These are phyloP conservation scores for Rhyzopertha dominica DNA, from an alignment of 1,140 invertebrate genomes.

Conservation along the genomic window DNA sequence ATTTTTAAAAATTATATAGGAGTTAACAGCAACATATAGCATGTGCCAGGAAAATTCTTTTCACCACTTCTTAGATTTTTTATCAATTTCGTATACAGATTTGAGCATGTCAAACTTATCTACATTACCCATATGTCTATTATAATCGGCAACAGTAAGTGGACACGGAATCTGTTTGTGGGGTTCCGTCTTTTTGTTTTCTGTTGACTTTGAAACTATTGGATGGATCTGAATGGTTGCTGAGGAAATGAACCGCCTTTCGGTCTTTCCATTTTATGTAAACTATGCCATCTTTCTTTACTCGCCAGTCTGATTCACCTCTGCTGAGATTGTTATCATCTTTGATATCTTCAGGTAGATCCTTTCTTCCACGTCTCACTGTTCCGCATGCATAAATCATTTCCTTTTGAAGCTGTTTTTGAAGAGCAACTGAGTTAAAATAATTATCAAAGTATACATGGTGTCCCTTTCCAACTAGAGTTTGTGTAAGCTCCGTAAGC, in stretches of 20 bases:
- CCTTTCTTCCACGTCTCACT: constrained; percentile 33
- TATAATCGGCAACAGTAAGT: constrained; percentile 34
- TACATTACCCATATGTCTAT: constrained; percentile 39
- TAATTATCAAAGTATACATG: constrained; percentile 40
- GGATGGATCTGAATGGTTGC: constrained; percentile 41
- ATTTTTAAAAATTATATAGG: constrained; percentile 5
- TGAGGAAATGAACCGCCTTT: constrained; percentile 41
- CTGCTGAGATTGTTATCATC: constrained; percentile 39
- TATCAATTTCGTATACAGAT: constrained; percentile 32
- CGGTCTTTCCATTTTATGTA: constrained; percentile 45
- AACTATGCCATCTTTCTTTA: constrained; percentile 37
- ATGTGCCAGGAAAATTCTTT: constrained; percentile 37
- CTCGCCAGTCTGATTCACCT: constrained; percentile 40
- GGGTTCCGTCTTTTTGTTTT: constrained; percentile 39
- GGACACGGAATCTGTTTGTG: constrained; percentile 30
- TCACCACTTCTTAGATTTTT: constrained; percentile 44
- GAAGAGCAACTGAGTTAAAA: constrained; percentile 37
- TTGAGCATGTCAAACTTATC: constrained; percentile 41
- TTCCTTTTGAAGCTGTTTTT: constrained; percentile 28
- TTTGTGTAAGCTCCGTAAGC: constrained; percentile 34
- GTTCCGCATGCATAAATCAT: constrained; percentile 39
- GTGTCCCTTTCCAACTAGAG: constrained; percentile 29
- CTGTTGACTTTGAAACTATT: constrained; percentile 29
- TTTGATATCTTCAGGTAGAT: constrained; percentile 30
- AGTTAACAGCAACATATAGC: constrained; percentile 11